Conservation (phyloP, 2,113 vertebrate species). For the Canis aureus region DNA sequence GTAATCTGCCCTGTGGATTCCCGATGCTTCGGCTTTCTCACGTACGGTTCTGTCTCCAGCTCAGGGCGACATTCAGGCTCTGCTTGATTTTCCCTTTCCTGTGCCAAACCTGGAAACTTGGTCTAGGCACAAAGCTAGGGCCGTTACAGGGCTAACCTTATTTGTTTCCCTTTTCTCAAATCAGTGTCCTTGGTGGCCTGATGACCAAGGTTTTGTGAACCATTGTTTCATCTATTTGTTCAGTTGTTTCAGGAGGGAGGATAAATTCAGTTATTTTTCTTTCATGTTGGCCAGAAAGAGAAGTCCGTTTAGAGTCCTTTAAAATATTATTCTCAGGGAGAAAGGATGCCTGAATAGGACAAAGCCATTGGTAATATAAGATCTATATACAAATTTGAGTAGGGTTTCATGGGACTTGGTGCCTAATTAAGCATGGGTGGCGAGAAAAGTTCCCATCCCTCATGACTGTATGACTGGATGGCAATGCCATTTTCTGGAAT, state of each 20-base stretch:
- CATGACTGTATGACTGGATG: background rate
- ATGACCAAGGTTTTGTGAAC: background rate
- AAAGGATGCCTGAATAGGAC: background rate
- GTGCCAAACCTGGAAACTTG: background rate
- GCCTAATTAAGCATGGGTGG: background rate
- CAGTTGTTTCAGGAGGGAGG: background rate
- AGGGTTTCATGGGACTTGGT: background rate
- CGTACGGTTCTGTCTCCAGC: background rate
- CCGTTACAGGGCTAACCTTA: background rate
- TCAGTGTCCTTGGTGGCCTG: background rate
- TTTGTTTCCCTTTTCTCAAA: background rate
- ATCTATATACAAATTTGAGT: background rate
- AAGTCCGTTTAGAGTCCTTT: slow-evolving; percentile 35
- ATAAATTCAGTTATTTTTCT: background rate
- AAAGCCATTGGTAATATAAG: background rate
- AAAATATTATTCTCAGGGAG: slow-evolving; percentile 43
- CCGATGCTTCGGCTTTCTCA: background rate
- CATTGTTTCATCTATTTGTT: background rate
- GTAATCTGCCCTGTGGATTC: background rate
- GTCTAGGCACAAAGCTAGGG: background rate
- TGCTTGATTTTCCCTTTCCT: background rate
- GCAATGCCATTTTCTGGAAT: background rate
- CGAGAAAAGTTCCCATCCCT: background rate
- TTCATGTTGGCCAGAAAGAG: background rate
- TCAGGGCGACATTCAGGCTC: background rate